Percentiles rank a stretch among this genome's conserved stretches.
Conservation (phyloP, 2,888 invertebrate genomes). For the Thyatira batis region DNA sequence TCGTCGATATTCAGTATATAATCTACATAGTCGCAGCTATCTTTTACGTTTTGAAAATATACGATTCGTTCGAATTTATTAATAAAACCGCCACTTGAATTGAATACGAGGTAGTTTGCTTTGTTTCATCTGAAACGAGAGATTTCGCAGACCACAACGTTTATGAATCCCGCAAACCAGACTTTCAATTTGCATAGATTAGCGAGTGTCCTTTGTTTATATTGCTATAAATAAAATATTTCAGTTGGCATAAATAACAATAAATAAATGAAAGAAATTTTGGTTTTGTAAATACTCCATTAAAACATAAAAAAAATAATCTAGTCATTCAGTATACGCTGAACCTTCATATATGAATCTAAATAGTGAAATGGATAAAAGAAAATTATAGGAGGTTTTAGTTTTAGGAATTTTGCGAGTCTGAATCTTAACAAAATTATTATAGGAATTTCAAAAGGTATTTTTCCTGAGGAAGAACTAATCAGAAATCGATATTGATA, state of each 20-base stretch:
- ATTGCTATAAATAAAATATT: background rate
- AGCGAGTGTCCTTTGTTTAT: background rate
- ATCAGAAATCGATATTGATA: constrained; percentile 2
- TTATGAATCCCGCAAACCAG: background rate
- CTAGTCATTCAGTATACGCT: too few species aligned
- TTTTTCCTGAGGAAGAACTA: background rate
- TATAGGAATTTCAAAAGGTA: too few species aligned
- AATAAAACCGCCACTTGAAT: background rate
- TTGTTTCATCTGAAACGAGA: background rate
- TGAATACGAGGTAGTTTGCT: background rate
- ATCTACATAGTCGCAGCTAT: too few species aligned
- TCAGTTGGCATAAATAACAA: background rate
- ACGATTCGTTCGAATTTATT: background rate
- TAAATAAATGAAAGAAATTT: too few species aligned
- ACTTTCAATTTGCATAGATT: background rate
- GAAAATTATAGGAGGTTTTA: too few species aligned
- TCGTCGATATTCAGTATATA: too few species aligned
- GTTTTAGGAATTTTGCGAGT: background rate
- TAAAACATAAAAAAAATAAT: too few species aligned
- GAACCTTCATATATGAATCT: too few species aligned
- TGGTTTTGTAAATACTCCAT: too few species aligned
- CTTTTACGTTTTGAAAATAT: too few species aligned
- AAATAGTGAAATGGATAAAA: too few species aligned
- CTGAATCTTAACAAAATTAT: too few species aligned
- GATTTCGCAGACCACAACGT: background rate